A percentile compares a stretch with the other conserved stretches of the same genome.
Evolutionary conservation across 2,888 invertebrate species (phyloP).

Genomic region (Itoplectis maculator): DNA sequence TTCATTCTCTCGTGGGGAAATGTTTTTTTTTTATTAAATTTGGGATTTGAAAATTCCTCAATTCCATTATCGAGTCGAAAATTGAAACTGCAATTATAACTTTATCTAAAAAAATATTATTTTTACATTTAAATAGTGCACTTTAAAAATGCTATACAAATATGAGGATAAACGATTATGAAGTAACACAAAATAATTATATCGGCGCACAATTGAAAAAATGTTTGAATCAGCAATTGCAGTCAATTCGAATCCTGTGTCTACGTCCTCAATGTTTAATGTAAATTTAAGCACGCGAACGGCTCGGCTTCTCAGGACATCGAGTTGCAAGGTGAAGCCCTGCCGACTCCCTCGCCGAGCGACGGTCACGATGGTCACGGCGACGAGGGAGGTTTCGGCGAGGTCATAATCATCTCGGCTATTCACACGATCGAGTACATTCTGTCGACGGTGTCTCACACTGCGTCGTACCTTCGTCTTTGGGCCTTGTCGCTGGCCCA

Average conservation of each 20-base stretch:
- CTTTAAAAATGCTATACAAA: too few relatives aligned
- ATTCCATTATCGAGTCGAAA: too few relatives aligned
- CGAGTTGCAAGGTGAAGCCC: conserved; percentile 86
- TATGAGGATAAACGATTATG: too few relatives aligned
- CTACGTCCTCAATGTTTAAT: conserved; percentile 5
- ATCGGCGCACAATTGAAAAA: background rate
- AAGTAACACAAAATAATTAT: background rate
- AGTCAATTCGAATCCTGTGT: background rate
- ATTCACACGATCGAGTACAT: conserved; percentile 99
- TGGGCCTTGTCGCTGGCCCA: conserved; percentile 99
- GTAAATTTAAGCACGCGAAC: conserved; percentile 73
- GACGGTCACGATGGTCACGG: conserved; percentile 81
- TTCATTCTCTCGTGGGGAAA: background rate
- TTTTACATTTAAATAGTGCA: too few relatives aligned
- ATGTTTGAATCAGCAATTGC: background rate
- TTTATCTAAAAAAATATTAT: too few relatives aligned
- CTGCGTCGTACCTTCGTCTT: conserved; percentile 97
- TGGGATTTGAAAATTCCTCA: background rate
- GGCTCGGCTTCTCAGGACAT: conserved; percentile 85
- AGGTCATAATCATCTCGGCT: conserved; percentile 96
- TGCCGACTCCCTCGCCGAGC: conserved; percentile 85
- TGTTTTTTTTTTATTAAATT: background rate
- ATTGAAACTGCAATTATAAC: too few relatives aligned
- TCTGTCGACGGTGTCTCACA: conserved; percentile 97
- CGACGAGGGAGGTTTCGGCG: conserved; percentile 90